phyloP scores from a whole-genome alignment of 2,797 vertebrate genomes.

The Phrynocephalus forsythii region DNA sequence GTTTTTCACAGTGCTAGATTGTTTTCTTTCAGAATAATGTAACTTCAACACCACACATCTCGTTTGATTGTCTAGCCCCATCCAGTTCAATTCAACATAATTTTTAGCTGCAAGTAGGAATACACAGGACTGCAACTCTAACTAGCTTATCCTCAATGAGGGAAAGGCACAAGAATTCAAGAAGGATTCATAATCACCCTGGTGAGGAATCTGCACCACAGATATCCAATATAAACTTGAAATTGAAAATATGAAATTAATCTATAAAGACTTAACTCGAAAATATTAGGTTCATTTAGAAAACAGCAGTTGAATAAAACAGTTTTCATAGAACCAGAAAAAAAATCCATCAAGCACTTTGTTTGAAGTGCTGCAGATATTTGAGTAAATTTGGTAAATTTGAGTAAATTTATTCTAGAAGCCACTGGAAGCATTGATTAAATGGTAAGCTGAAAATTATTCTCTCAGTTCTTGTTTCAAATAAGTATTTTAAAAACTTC shows the following conservation, averaged over 20 bases:
- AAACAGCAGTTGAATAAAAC: neutral
- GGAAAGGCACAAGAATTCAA: neutral
- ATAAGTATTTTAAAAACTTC: slow-evolving; percentile 18
- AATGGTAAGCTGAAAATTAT: neutral
- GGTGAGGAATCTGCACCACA: neutral
- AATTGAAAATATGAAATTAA: neutral
- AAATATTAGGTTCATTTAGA: neutral
- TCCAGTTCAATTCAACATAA: too few species aligned
- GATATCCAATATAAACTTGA: neutral
- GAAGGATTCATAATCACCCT: neutral
- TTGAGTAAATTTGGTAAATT: neutral
- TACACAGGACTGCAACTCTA: neutral
- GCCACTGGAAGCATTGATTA: slow-evolving; percentile 10
- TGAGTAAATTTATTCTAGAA: neutral
- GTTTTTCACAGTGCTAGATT: neutral
- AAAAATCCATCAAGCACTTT: slow-evolving; percentile 14
- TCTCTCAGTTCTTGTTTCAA: neutral
- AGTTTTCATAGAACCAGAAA: neutral
- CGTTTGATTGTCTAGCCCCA: neutral
- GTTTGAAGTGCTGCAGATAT: neutral
- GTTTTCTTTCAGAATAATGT: neutral
- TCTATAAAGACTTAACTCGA: neutral
- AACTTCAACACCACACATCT: neutral
- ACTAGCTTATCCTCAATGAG: neutral
- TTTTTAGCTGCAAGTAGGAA: neutral